Base-by-base conservation (phyloP, 2,797 vertebrate species). In the Schizothorax lantsangensis region DNA sequence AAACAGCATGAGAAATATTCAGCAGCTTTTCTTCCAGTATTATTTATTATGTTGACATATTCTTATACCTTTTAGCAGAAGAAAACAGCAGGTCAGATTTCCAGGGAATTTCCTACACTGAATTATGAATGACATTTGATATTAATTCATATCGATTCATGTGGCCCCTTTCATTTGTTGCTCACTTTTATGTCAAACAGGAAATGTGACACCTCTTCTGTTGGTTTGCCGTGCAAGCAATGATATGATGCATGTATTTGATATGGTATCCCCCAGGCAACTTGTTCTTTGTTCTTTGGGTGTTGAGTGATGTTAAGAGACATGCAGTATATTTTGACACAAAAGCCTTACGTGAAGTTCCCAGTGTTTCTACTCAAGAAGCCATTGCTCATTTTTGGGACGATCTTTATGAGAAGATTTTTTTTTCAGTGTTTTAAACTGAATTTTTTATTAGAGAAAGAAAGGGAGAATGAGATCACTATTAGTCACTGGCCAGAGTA, bases 161-260 rank as follows among this genome's bases (percentile, higher is more conserved):
- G 49, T 82, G 33, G 66, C 14, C 21, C 36, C 23, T 71, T 82
- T 82, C 45, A 82, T 69, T 82, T 54, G 49, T n/a, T 40, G 23
- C 36, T 57, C 49, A 72, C 5, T 54, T 82, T 69, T 5, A 64
- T 21, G 9, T 80, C 59, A 47, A 8, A 45, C n/a, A 47, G 9
- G 59, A 66, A 80, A 47, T 47, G 5, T 57, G 15, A 40, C 47
- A 40, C 80, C 33, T 73, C 38, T 83, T 43, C 15, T 83, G 15
- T 72, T 43, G 17, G 33, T 23, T 83, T 62, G 11, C 17, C 43
- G 2, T 62, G 40, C n/a, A 59, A 74, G n/a, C 71, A 62, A 57
- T 30, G 69, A 83, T 73, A 74, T 23, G 38, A 83, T 14, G 6
- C 38, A 33, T 43, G 15, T 15, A 33, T 73, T 83, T 47, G n/a